These are phyloP conservation scores for Coenonympha glycerion DNA, from an alignment of 2,888 invertebrate species.

Conservation along the genomic window DNA sequence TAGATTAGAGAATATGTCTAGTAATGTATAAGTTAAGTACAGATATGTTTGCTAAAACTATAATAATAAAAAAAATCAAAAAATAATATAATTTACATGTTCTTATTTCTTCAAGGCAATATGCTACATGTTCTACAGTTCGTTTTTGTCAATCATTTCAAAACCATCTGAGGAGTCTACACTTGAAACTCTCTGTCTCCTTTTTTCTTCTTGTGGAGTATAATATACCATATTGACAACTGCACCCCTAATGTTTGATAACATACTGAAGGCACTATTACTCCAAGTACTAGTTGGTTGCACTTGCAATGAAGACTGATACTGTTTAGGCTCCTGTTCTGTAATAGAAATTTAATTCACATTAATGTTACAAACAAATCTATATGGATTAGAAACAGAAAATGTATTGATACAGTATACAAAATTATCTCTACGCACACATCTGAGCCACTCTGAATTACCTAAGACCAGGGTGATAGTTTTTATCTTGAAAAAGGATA, in stretches of 20 bases:
- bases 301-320: conserved; percentile 52
- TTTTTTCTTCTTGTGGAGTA: conserved; percentile 41
- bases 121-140: conserved; percentile 45
- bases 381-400: too few relatives aligned
- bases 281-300: conserved; percentile 53
- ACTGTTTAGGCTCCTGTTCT: conserved; percentile 52
- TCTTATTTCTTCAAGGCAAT: conserved; percentile 13
- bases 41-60: conserved; percentile 20
- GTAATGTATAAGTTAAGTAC: conserved; percentile 41
- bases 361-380: too few relatives aligned
- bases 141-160: conserved; percentile 67
- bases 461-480: too few relatives aligned
- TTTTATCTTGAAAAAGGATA: too few relatives aligned
- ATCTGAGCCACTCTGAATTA: too few relatives aligned
- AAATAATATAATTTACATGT: background rate
- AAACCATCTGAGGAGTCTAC: conserved; percentile 68
- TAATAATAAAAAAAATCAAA: conserved; percentile 6
- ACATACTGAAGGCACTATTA: conserved; percentile 54
- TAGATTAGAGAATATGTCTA: conserved; percentile 56
- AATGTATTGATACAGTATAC: too few relatives aligned
- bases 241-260: conserved; percentile 57
- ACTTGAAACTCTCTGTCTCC: conserved; percentile 55
- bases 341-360: conserved; percentile 33
- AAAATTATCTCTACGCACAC: too few relatives aligned
- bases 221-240: conserved; percentile 57